Evolutionary conservation across 2,888 invertebrate genomes (phyloP), one percentile per base, ranked within the genome.

Genomic region (Epinotia ramella): DNA sequence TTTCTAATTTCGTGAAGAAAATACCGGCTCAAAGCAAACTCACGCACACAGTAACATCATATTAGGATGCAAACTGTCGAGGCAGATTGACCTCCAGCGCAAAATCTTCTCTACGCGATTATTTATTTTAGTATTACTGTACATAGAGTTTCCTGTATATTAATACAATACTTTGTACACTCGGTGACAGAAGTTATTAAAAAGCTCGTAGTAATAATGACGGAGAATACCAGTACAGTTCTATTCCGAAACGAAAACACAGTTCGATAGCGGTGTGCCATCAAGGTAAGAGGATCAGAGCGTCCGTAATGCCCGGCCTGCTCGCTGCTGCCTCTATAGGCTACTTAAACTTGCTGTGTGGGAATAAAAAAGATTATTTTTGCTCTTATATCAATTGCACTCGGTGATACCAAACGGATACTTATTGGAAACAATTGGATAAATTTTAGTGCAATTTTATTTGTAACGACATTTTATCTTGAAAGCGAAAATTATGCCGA

Each of bases 231-330:
- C 62, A 63, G 12, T 56, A 46, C 76, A 62, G 76, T 57, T 68
- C 56, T 28, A 67, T 56, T 46, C 56, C 20, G 70, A 46, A 76
- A n/a, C 73, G 79, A 80, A 78, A 81, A 83, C 82, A 83, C 84
- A 83, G 85, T 84, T 87, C 84, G 84, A 89, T 87, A 83, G 83
- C 81, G 80, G 80, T 69, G 72, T 80, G 81, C 87, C 83, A 88
- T 88, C 87, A 84, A 87, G 84, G 86, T 91, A 91, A 91, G 91
- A 90, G 89, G 91, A 91, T 92, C 89, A 88, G 80, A 84, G 85
- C 84, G 83, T 78, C 82, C 82, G 81, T 87, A 88, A 87, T 86
- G 84, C 84, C 84, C 82, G 77, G 82, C 83, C 80, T 85, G 84
- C 83, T 83, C 82, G 77, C 81, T 83, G 79, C 83, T 83, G 84